Base-by-base conservation (phyloP, 1,140 invertebrate species). In the Heliconius congener region DNA sequence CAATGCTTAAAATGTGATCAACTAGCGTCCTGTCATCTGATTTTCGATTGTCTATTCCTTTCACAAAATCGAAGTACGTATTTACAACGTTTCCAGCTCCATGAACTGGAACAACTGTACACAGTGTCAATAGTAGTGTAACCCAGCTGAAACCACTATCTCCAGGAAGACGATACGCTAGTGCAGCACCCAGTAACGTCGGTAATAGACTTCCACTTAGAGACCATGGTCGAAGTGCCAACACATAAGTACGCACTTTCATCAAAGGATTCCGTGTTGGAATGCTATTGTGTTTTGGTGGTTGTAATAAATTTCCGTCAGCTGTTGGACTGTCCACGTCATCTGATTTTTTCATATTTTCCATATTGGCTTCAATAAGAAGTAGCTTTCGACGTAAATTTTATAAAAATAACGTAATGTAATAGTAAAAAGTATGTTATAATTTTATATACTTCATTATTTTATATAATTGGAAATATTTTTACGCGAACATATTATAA, bases 41-140 rank as follows among this genome's bases (percentile, higher is more conserved):
- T 94, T 98, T 98, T 75, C 98, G 96, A 88, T 97, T 98, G 88
- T 99, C 98, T 66, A 99, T 98, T 46, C 98, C 98, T 95, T 98
- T 98, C 9, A 98, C 96, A 90, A 98, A 99, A 94, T 99, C 98
- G 90, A 97, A 99, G 91, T 99, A 99, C 0, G 98, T 99, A 90
- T 99, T 99, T 1, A 99, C 98, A n/a, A 99, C 96, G 94, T 99
- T 99, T 55, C 98, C 98, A 76, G 98, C 98, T 73, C 98, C 98
- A 91, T 99, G 98, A 3, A 99, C 98, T 19, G 97, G 98, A 73
- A 99, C 95, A 9, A 98, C 96, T 2, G 98, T 99, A 71, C 98
- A 96, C 34, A 98, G 94, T 1, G 98, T 98, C 1, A 98, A 94
- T 11, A 98, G 84, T 77, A 99, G 96, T 5, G 97, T 97, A 60